These are phyloP conservation scores for Apotomis capreana DNA, from an alignment of 2,888 invertebrate genomes.

Conservation along the genomic window DNA sequence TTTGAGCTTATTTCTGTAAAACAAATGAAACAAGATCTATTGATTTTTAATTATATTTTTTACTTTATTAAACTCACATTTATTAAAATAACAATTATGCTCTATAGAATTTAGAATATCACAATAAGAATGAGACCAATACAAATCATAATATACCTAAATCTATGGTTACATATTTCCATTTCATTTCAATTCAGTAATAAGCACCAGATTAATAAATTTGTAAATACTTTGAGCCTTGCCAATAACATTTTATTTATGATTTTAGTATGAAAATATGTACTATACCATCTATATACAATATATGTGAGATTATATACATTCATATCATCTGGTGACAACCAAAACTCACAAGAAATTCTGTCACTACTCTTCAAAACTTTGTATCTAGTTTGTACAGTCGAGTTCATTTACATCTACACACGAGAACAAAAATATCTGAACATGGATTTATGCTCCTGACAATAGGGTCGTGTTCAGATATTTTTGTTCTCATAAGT, in stretches of 20 bases:
- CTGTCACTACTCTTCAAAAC: too few relatives aligned
- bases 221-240: slow-evolving; percentile 35
- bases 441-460: too few relatives aligned
- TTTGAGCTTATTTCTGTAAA: slow-evolving; percentile 5
- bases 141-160: slow-evolving; percentile 47
- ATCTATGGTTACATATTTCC: slow-evolving; percentile 22
- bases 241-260: slow-evolving; percentile 24
- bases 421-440: fast-evolving
- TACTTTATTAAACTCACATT: slow-evolving; percentile 32
- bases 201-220: slow-evolving; percentile 34
- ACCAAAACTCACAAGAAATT: too few relatives aligned
- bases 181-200: slow-evolving; percentile 42
- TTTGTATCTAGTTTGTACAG: too few relatives aligned
- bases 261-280: slow-evolving; percentile 9
- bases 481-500: too few relatives aligned
- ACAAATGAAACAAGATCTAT: slow-evolving; percentile 8
- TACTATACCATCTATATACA: slow-evolving; percentile 10
- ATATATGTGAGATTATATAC: neutral
- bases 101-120: slow-evolving; percentile 58
- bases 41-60: slow-evolving; percentile 31
- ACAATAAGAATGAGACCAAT: slow-evolving; percentile 72
- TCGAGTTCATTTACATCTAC: too few relatives aligned
- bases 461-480: too few relatives aligned
- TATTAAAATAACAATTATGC: slow-evolving; percentile 39
- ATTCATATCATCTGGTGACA: too few relatives aligned